Base-by-base conservation (phyloP, 2,888 invertebrate genomes). In the Luperina testacea region DNA sequence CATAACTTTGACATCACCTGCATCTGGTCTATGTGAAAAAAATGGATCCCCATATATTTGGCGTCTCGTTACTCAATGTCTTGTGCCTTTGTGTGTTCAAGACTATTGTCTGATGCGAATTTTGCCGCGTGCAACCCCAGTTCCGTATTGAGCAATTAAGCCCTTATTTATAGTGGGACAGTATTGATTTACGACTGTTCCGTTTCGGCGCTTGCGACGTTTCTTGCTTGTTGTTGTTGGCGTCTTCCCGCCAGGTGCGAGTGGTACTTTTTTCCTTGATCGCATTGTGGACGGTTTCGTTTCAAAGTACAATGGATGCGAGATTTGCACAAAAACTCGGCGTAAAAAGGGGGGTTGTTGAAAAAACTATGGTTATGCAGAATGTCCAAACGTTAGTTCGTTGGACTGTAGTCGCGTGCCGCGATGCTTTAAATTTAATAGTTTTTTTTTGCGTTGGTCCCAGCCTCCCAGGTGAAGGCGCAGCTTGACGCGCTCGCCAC, bases 301-400 rank as follows among this genome's bases (percentile, higher is more conserved):
- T 94, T 93, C 86, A 68, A 82, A 90, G 84, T 91, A 96, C 96
- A 96, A 96, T 95, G 90, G 93, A 92, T 94, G 94, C 94, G 94
- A 96, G 96, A 95, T 96, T 96, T 94, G 95, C 96, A 95, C 95
- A 96, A 96, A 96, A 96, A 96, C 95, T 90, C 93, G 92, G 92
- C 90, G 91, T 92, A 92, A 93, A 93, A 93, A 92, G 91, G 92
- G 94, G 81, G 93, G 91, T 84, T 86, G 87, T 85, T 81, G 86
- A 89, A 91, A 93, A 94, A 94, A 94, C 83, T 80, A 86, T 82
- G 82, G 83, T 86, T 82, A 84, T 89, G 87, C 86, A 90, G 85
- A 88, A 86, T 88, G 91, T 88, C 86, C 84, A 89, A 90, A 90
- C 90, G 91, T 90, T 85, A 87, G 92, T 90, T 91, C 91, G 90